Base-by-base conservation (phyloP, 2,888 invertebrate genomes). In the Sphaeridia pumilis region DNA sequence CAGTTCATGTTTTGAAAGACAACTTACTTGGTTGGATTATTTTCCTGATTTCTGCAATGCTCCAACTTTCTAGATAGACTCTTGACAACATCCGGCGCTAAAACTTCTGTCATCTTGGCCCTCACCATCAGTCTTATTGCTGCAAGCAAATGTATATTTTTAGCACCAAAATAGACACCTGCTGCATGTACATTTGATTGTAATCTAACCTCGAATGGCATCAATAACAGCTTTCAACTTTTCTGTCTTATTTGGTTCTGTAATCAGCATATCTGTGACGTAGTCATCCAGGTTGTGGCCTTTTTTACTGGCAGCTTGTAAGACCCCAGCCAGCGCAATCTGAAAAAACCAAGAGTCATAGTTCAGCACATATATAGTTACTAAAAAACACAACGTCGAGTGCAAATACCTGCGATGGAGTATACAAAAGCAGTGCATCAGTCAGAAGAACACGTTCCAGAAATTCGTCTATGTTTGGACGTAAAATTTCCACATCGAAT, bases 221-320 rank as follows among this genome's bases (percentile, higher is more conserved):
- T 89, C 88, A 59, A 92, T 85, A 21, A 93, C 75, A 58, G 84
- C 79, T 4, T 81, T 81, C 36, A 92, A 72, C 68, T 84, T 84
- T 12, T 5, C 38, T 38, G n/a, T n/a, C n/a, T n/a, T n/a, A n/a
- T n/a, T n/a, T n/a, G 81, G 80, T 47, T 81, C 78, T 44, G 80
- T 78, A 68, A 93, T 84, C 3, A 94, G 72, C 64, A 83, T 84
- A 58, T 89, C 87, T 0, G 90, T 90, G 0, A 94, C 90, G 70
- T 94, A 94, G 59, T 83, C 84, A 69, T 94, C 93, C 2, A 94
- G 72, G 71, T 89, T 90, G 66, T 90, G 86, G 65, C 87, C 84
- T 57, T 86, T 81, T 68, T 87, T 89, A 53, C 87, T 86, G 1
- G 90, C 90, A n/a, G 93, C 88, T 69, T 89, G 85, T 3, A 93